Conservation (phyloP, 2,113 vertebrate species). For the Turnix velox region DNA sequence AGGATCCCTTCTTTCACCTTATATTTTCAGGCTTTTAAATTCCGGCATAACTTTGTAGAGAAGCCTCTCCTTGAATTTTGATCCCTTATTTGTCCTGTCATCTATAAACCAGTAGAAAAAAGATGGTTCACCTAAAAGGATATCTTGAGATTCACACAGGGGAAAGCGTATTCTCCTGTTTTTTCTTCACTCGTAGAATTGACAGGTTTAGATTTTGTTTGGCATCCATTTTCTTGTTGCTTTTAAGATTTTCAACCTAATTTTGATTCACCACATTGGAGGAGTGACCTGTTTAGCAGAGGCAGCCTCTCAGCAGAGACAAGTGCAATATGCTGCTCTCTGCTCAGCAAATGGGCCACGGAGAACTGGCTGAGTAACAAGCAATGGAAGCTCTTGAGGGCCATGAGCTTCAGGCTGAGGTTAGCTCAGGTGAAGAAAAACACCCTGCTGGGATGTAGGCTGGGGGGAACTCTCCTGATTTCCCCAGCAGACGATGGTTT, state of each 20-base stretch:
- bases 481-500: constrained; percentile 45
- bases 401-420: not conserved
- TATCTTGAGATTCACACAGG: not conserved
- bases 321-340: constrained; percentile 1
- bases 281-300: not conserved
- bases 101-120: not conserved
- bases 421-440: constrained; percentile 37
- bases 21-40: constrained; percentile 26
- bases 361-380: not conserved
- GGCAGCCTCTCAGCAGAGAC: constrained; percentile 2
- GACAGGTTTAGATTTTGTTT: not conserved
- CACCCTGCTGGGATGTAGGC: not conserved
- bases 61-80: not conserved
- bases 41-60: not conserved
- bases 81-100: not conserved
- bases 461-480: not conserved
- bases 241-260: not conserved
- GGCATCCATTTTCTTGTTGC: not conserved
- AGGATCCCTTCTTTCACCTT: constrained; percentile 31
- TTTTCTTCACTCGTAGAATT: not conserved
- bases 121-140: not conserved
- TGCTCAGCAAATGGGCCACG: not conserved
- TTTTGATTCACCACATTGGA: not conserved
- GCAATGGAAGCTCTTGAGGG: not conserved
- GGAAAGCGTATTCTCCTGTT: not conserved